Percentiles rank a stretch among this genome's conserved stretches.
These are phyloP conservation scores for Gymnoscopelus braueri DNA, from an alignment of 2,797 vertebrate species.

Conservation along the genomic window DNA sequence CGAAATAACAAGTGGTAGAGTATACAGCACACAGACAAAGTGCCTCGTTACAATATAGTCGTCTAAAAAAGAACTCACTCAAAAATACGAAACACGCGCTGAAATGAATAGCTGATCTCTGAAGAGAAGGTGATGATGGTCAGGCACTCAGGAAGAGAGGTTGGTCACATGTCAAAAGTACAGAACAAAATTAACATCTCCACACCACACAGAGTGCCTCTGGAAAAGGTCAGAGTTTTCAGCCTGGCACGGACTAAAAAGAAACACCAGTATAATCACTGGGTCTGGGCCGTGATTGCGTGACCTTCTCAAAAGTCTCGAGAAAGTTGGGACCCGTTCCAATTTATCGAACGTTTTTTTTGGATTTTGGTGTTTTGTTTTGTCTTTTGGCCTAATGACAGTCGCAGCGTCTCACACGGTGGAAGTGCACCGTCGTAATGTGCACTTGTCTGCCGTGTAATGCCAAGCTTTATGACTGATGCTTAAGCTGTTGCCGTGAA, in stretches of 20 bases:
- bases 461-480: constrained; percentile 21
- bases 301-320: constrained; percentile 70
- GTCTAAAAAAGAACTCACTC: neutral
- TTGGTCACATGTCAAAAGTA: constrained; percentile 31
- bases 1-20: constrained; percentile 19
- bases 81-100: constrained; percentile 5
- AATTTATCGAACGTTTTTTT: constrained; percentile 48
- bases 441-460: constrained; percentile 9
- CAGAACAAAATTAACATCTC: constrained; percentile 55
- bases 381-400: neutral
- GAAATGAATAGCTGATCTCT: constrained; percentile 31
- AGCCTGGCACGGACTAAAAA: constrained; percentile 57
- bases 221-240: constrained; percentile 74
- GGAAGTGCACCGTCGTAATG: constrained; percentile 24
- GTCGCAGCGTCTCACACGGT: neutral
- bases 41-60: neutral
- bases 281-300: constrained; percentile 47
- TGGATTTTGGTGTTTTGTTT: constrained; percentile 32
- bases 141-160: constrained; percentile 28
- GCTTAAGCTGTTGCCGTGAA: constrained; percentile 45
- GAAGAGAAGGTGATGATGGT: constrained; percentile 17
- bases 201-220: constrained; percentile 50
- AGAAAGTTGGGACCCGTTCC: constrained; percentile 50
- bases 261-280: constrained; percentile 61
- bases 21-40: neutral